Evolutionary conservation across 2,113 vertebrate genomes (phyloP).

Genomic region (Chlamydotis undulata): DNA sequence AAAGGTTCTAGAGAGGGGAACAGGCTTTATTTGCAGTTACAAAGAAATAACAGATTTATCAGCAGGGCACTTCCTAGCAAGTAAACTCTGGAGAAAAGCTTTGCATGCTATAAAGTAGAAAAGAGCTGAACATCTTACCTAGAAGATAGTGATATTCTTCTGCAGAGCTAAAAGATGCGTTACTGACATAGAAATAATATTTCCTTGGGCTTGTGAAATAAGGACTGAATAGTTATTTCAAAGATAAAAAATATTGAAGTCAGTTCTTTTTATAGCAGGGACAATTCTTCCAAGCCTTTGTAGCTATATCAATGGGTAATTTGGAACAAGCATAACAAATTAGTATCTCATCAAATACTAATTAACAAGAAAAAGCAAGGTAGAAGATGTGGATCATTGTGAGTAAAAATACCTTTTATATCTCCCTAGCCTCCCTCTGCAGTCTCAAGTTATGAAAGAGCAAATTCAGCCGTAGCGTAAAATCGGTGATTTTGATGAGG

Average conservation of each 20-base stretch:
- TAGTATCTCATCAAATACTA: not conserved
- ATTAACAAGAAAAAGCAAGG: not conserved
- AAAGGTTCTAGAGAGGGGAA: not conserved
- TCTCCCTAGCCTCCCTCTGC: not conserved
- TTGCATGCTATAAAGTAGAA: not conserved
- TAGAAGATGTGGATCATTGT: not conserved
- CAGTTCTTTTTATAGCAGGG: not conserved
- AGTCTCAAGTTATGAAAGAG: not conserved
- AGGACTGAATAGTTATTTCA: not conserved
- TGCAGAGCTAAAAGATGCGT: not conserved
- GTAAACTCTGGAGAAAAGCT: conserved; percentile 19
- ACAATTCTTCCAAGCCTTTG: not conserved
- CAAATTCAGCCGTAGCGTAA: not conserved
- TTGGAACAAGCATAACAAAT: not conserved
- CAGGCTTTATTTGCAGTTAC: not conserved
- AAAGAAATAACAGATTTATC: conserved; percentile 3
- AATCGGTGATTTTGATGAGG: not conserved
- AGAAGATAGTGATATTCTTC: not conserved
- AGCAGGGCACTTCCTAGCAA: not conserved
- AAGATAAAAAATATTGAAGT: not conserved
- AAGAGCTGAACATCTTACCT: not conserved
- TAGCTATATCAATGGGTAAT: not conserved
- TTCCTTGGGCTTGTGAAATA: not conserved
- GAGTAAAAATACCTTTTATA: not conserved
- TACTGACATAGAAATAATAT: not conserved